A percentile compares a stretch with the other conserved stretches of the same genome.
phyloP scores from a whole-genome alignment of 2,797 vertebrate species.

The Anguilla pacifica region DNA sequence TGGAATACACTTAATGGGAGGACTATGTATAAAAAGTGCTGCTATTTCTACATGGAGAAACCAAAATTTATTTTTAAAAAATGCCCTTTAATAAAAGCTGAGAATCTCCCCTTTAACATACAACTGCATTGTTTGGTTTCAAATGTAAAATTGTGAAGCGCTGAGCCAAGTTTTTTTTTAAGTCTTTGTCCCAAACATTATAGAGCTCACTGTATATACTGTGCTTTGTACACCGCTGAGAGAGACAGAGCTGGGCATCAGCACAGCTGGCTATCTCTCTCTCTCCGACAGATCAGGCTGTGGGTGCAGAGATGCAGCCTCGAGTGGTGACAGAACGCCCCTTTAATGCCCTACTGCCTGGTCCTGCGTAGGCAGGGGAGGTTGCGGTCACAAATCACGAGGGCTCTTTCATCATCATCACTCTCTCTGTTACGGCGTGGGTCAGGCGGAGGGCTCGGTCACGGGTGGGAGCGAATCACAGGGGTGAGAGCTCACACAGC shows the following conservation, averaged over 20 bases:
- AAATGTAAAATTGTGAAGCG: too few relatives aligned
- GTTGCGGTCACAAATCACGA: background rate
- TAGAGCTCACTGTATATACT: too few relatives aligned
- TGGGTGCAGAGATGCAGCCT: background rate
- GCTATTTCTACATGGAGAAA: too few relatives aligned
- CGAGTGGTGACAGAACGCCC: background rate
- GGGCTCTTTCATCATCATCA: slow-evolving; percentile 11
- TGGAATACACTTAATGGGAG: background rate
- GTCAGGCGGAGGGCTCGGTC: background rate
- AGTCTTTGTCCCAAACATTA: too few relatives aligned
- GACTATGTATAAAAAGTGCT: too few relatives aligned
- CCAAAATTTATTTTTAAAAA: too few relatives aligned
- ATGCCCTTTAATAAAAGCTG: too few relatives aligned
- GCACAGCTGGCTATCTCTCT: slow-evolving; percentile 3
- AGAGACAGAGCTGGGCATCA: background rate
- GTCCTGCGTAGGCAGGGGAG: background rate
- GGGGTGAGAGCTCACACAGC: background rate
- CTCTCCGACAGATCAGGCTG: background rate
- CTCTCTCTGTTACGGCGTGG: background rate
- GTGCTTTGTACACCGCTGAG: background rate
- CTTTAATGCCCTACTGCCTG: background rate
- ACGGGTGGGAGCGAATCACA: background rate
- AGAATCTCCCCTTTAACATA: too few relatives aligned
- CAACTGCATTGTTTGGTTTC: too few relatives aligned
- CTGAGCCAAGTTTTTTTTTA: too few relatives aligned